Evolutionary conservation across 2,888 invertebrate species (phyloP), one percentile per base, ranked within the genome.

Genomic region (Eudasyphora cyanicolor): DNA sequence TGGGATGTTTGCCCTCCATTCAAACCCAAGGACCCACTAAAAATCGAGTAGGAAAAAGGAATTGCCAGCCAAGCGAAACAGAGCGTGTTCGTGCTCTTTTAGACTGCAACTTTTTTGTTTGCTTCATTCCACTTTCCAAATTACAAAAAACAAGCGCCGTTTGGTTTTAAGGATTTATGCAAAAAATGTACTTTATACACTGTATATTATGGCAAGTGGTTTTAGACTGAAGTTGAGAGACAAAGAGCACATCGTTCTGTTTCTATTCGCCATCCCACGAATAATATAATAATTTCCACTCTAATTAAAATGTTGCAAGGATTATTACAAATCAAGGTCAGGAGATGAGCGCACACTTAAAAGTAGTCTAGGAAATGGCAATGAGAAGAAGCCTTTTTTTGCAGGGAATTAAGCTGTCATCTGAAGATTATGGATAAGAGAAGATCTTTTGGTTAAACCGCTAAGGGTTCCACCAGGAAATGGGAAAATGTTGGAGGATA

Each of bases 261-360:
- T 45, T 45, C 12, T 45, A 3, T 45, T 12, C 14, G 45, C 45
- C 45, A 3, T n/a, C n/a, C n/a, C n/a, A 3, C 45, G 12, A 57
- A 19, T 27, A 60, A 60, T 60, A 60, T n/a, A 19, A 64, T 64
- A 19, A 64, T 64, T 64, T 35, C 35, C 64, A 64, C 35, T 64
- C 38, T 64, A 64, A 64, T 64, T 64, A 38, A 19, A 35, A 62
- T 35, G 35, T 64, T 32, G 1, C 12, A 4, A 0, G 62, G 64
- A 35, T 64, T 29, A 60, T 4, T 24, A 35, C 8, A 64, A 19
- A 38, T 64, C 64, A 64, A 64, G 64, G 35, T 19, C 64, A 35
- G 17, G 1, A 29, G 57, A 17, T 3, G 45, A 45, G 12, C 21
- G 21, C 8, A 54, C 5, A 27, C 17, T n/a, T n/a, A 45, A 14